Base-by-base conservation (phyloP, 2,797 vertebrate genomes). In the Gouania willdenowi region DNA sequence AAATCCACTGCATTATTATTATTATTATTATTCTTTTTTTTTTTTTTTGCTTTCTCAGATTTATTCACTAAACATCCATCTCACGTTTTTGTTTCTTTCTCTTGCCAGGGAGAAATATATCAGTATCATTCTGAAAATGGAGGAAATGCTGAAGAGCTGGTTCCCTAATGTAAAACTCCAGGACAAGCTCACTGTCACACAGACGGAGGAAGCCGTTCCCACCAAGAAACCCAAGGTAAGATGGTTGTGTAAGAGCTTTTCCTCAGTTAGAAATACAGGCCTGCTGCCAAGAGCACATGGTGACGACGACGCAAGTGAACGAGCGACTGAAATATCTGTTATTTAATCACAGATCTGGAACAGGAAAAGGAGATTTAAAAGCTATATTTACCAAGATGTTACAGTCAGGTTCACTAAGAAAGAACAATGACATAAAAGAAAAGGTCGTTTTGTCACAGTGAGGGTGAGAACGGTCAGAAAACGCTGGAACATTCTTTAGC, bases 111-210 rank as follows among this genome's bases (percentile, higher is more conserved):
- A 87, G 66, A 82, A 83, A 41, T 88, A 89, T 19, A 48, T 90
- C 29, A 79, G 78, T 73, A 90, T 90, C 54, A 87, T 90, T 75
- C 72, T 88, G 15, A 90, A 91, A 71, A 89, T 91, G 86, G 88
- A 91, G 71, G 85, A 88, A 55, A 91, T 91, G 89, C 75, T 91
- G 55, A 90, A 88, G 66, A 88, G 77, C 73, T 90, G 89, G 89
- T 91, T 91, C 60, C 89, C 89, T 42, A 75, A 89, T 26, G 70
- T 89, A 30, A 86, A 85, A 63, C 71, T 86, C 48, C 58, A 46
- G 31, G 71, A 85, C 33, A 85, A 86, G 63, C 35, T 24, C 4
- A 33, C 56, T 17, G 46, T 53, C 51, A 31, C 68, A 5, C 66
- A 68, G 55, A 76, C 77, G 14, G 82, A 87, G 41, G 77, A 83